Conservation (phyloP, 2,113 vertebrate species). For the Grantiella picta region DNA sequence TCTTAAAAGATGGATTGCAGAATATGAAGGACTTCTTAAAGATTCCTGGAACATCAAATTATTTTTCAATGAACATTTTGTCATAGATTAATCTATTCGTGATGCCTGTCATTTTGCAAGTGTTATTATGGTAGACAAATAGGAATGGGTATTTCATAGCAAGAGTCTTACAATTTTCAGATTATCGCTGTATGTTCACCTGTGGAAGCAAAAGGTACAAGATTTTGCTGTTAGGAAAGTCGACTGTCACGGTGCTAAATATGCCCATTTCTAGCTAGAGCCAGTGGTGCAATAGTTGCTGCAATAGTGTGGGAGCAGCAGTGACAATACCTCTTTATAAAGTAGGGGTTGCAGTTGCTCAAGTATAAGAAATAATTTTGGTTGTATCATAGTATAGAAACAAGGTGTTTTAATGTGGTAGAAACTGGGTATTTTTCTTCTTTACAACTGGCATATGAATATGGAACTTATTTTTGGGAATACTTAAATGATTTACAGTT, state of each 20-base stretch:
- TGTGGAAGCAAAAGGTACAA: neutral
- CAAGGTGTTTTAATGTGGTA: neutral
- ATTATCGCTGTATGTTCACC: neutral
- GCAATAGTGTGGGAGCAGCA: neutral
- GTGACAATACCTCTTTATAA: neutral
- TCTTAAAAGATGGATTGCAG: slow-evolving; percentile 27
- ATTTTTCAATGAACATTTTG: slow-evolving; percentile 30
- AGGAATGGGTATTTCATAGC: neutral
- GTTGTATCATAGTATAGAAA: neutral
- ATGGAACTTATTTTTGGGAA: neutral
- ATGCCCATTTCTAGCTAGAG: neutral
- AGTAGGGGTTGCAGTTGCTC: neutral
- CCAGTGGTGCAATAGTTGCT: neutral
- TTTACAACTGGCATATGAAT: neutral
- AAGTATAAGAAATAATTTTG: neutral
- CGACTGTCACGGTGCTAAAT: neutral
- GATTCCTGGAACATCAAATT: neutral
- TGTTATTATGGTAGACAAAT: neutral
- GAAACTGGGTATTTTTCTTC: neutral
- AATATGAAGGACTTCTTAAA: neutral
- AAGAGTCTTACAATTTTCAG: neutral
- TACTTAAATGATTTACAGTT: neutral
- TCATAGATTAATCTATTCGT: neutral
- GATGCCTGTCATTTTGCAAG: neutral
- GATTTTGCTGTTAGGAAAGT: neutral